Conservation (phyloP, 2,113 vertebrate species). For the Benitochromis conjunctus region DNA sequence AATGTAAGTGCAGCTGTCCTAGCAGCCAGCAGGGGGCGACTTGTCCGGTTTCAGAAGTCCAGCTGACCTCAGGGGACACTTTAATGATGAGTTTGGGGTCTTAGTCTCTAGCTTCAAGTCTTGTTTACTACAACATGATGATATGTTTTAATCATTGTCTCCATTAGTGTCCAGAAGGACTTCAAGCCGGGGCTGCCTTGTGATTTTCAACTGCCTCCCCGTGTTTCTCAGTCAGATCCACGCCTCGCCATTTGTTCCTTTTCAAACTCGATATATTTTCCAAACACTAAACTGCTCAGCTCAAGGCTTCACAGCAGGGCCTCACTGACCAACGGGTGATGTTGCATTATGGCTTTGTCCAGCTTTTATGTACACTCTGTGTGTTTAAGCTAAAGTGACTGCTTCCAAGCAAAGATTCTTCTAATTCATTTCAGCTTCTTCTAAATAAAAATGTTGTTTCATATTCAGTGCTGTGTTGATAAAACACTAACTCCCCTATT, state of each 20-base stretch:
- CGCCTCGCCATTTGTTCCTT: not conserved
- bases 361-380: accelerated
- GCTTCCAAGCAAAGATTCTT: not conserved
- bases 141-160: no score
- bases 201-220: not conserved
- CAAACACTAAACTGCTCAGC: not conserved
- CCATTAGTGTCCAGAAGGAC: not conserved
- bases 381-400: not conserved
- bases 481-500: not conserved
- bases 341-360: not conserved
- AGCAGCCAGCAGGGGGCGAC: not conserved
- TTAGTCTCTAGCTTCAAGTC: not conserved
- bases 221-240: not conserved
- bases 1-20: not conserved
- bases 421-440: not conserved
- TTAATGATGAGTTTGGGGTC: not conserved
- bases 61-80: not conserved
- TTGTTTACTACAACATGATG: not conserved
- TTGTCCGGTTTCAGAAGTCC: not conserved
- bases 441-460: not conserved
- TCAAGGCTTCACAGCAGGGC: not conserved
- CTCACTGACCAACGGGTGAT: not conserved
- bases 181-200: not conserved
- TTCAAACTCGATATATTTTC: not conserved
- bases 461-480: not conserved